phyloP scores from a whole-genome alignment of 2,888 invertebrate species.

The Tanypteryx hageni region DNA sequence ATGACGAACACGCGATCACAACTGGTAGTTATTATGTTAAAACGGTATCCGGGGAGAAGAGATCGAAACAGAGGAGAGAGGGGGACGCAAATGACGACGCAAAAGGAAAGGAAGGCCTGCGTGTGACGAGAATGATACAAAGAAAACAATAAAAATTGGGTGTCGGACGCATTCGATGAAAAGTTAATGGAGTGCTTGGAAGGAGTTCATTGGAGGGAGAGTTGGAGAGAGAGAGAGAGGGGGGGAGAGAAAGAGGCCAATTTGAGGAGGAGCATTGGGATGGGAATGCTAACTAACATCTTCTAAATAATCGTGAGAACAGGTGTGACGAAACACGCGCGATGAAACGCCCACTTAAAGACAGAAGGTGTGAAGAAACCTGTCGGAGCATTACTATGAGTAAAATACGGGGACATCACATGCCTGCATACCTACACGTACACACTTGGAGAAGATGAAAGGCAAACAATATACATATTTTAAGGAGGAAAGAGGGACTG shows the following conservation, averaged over 20 bases:
- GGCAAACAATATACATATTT: too few relatives aligned
- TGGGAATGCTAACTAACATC: neutral
- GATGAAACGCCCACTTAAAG: neutral
- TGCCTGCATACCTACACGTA: too few relatives aligned
- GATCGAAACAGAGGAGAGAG: too few relatives aligned
- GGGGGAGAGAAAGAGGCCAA: neutral
- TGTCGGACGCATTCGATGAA: too few relatives aligned
- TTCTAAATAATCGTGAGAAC: neutral
- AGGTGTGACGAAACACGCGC: neutral
- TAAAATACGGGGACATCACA: neutral
- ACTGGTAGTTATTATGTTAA: too few relatives aligned
- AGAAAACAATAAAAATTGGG: too few relatives aligned
- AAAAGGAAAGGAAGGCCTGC: neutral
- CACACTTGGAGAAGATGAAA: too few relatives aligned
- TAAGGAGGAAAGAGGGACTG: too few relatives aligned
- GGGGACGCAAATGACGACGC: too few relatives aligned
- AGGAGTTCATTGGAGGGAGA: neutral
- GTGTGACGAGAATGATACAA: neutral
- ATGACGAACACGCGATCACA: too few relatives aligned
- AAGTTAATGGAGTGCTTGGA: too few relatives aligned
- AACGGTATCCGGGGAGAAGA: too few relatives aligned
- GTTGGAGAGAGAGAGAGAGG: neutral
- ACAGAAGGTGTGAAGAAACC: conserved; percentile 9
- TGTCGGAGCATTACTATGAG: neutral
- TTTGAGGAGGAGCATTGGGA: neutral